Base-by-base conservation (phyloP, 1,140 invertebrate genomes). In the Drosophila equinoxialis region DNA sequence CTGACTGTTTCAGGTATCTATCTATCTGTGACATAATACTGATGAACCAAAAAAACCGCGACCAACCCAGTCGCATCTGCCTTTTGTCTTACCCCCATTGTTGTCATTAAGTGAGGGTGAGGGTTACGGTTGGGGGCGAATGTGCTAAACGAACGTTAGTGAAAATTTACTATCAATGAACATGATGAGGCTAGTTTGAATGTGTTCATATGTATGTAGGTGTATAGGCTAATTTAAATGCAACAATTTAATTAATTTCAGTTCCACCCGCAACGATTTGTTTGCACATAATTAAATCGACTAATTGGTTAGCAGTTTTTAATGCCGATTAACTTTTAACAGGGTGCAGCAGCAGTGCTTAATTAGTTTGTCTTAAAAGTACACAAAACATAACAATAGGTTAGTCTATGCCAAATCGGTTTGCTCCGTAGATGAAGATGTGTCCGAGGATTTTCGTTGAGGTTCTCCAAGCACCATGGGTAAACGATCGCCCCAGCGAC, bases 401-500 rank as follows among this genome's bases (percentile, higher is more conserved):
- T 57, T 64, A 42, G 51, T 35, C 65, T 89, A 89, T 58, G 77
- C 33, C 20, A 63, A 58, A 14, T 77, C 67, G n/a, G 37, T 6
- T 68, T 42, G 37, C 20, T 67, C 62, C 14, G 30, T 23, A 30
- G 55, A 8, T 41, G 61, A 41, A 20, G 67, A 23, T 30, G 45
- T 23, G 1, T 77, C 55, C 20, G 20, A 20, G 14, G 75, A 23
- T 33, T 61, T 51, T 2, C 23, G 4, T 48, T 77, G 69, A 11
- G 76, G 77, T 23, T 55, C 68, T 41, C 89, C 91, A 48, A 91
- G 79, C 11, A 93, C 92, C 30, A 95, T 91, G 26, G 95, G 96
- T 71, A 97, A 91, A 62, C 94, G 91, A 92, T 97, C 96, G 4
- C 96, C 96, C 95, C 96, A 97, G 70, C 94, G 93, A 79, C 94